Evolutionary conservation across 2,888 invertebrate species (phyloP).

Genomic region (Trissolcus brochymenae): DNA sequence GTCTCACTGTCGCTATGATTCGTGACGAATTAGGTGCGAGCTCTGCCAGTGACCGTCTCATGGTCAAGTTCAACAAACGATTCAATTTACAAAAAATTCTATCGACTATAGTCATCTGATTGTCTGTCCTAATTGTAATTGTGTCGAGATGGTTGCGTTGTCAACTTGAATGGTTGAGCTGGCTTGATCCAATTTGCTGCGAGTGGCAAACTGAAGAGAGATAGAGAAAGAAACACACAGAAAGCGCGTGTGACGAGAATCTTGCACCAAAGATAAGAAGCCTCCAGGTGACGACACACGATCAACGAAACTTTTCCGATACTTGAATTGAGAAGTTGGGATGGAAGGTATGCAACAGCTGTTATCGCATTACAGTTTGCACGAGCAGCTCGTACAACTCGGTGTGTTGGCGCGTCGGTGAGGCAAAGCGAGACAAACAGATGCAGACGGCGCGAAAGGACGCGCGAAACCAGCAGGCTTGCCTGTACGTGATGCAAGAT

Average conservation of each 20-base stretch:
- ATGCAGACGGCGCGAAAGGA: slow-evolving; percentile 34
- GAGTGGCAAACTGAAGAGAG: too few species aligned
- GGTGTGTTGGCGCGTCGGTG: slow-evolving; percentile 57
- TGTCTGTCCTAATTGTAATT: too few species aligned
- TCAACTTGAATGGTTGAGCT: too few species aligned
- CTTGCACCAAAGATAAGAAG: slow-evolving; percentile 18
- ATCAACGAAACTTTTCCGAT: slow-evolving; percentile 71
- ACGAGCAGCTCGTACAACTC: slow-evolving; percentile 73
- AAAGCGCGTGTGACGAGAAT: slow-evolving; percentile 4
- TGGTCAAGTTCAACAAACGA: slow-evolving; percentile 1
- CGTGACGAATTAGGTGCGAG: slow-evolving; percentile 19
- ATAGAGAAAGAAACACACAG: neutral
- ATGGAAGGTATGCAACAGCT: slow-evolving; percentile 69
- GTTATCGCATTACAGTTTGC: slow-evolving; percentile 74
- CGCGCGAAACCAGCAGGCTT: slow-evolving; percentile 14
- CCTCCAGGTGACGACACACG: slow-evolving; percentile 55
- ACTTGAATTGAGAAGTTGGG: slow-evolving; percentile 62
- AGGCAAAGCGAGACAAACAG: slow-evolving; percentile 46
- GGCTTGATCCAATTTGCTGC: too few species aligned
- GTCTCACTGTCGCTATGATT: slow-evolving; percentile 17
- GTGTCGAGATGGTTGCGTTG: too few species aligned
- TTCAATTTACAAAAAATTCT: too few species aligned
- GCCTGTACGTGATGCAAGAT: slow-evolving; percentile 42
- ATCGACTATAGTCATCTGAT: too few species aligned
- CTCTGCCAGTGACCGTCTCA: slow-evolving; percentile 1